Evolutionary conservation across 2,888 invertebrate genomes (phyloP), one percentile per base, ranked within the genome.

Genomic region (Leucoptera coffeella): DNA sequence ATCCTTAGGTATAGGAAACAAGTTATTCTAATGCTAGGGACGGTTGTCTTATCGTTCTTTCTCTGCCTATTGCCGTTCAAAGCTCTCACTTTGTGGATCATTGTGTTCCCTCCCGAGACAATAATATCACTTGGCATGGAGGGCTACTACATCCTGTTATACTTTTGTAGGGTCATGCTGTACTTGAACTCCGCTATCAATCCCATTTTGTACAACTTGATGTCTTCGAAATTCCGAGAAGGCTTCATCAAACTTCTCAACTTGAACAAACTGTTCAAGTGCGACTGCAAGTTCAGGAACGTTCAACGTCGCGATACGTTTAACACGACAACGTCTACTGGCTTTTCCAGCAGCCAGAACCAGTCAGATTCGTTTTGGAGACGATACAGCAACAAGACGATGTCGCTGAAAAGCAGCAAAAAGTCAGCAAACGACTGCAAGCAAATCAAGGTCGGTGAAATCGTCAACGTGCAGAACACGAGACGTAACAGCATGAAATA

Each of bases 151-250:
- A 84, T 82, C 50, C 65, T 91, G 32, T 67, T 92, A 33, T 89
- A 86, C 56, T 85, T 90, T 58, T 85, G 85, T 47, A 78, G 92
- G 37, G 81, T 90, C 28, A 86, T 92, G 85, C 65, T 89, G 37
- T 90, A 91, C 59, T 75, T 91, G 28, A 92, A 93, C 57, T 91
- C 91, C 25, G 91, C 91, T 8, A 80, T 91, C 29, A 93, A 93
- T 69, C 92, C 92, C 8, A 86, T 92, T 42, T 64, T 93, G 27
- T 93, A 93, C 59, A 92, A 91, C 52, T 75, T 92, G 29, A 89
- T 92, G 83, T 90, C 90, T 30, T 86, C 90, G 2, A 92, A 91
- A 50, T 93, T 93, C 60, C 77, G 92, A 6, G 81, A 82, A 26
- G 88, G 87, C 4, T 88, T 89, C 39, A 72, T 83, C 28, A 78